Conservation (phyloP, 2,113 vertebrate species). For the Riparia riparia region DNA sequence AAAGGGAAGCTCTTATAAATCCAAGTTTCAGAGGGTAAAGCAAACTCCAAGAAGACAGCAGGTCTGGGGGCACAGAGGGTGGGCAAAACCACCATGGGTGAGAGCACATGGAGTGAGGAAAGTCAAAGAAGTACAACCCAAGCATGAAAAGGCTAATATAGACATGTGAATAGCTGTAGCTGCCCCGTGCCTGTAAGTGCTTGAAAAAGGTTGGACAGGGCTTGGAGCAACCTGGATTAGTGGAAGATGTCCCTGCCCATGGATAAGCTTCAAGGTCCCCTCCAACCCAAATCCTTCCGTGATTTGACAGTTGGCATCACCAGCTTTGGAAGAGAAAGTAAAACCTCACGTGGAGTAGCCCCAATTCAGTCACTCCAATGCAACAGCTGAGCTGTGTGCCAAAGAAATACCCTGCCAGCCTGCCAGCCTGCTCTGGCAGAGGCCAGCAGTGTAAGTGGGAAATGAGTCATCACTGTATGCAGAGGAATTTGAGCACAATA, state of each 20-base stretch:
- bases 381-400: neutral
- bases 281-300: neutral
- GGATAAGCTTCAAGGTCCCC: neutral
- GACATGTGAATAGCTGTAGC: neutral
- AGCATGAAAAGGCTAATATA: neutral
- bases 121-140: neutral
- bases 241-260: neutral
- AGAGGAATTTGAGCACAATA: neutral
- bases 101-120: neutral
- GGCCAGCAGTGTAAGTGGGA: neutral
- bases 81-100: neutral
- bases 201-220: fast-evolving
- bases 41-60: neutral
- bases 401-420: neutral
- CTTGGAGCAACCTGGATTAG: neutral
- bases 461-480: neutral
- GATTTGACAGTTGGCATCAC: neutral
- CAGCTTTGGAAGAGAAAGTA: neutral
- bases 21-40: neutral
- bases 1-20: neutral
- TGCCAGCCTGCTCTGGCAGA: neutral
- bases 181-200: fast-evolving
- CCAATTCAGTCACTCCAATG: neutral
- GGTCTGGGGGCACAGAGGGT: neutral
- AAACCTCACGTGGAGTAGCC: neutral